Evolutionary conservation across 2,888 invertebrate genomes (phyloP), one percentile per base, ranked within the genome.

Genomic region (Erebia palarica): DNA sequence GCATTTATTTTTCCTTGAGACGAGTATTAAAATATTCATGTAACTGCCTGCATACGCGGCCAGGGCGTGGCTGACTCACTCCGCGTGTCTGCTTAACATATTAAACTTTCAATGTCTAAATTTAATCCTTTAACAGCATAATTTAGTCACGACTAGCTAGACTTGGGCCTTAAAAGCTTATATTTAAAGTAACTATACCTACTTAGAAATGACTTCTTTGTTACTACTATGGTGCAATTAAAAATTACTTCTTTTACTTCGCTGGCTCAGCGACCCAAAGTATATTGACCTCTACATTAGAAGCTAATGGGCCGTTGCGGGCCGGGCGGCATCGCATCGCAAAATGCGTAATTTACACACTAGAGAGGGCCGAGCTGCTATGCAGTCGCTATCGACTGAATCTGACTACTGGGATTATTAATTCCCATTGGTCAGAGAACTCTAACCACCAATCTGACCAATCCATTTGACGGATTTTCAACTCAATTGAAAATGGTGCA

Each of bases 1-100:
- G 55, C 65, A 42, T 65, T 55, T 55, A 55, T 65, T 65, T 64
- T 65, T 55, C 65, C 65, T 65, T 65, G 65, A 65, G 42, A 42
- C 42, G 55, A 18, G 13, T 10, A 51, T 65, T 65, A 65, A 55
- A 65, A 65, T 65, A 65, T 65, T 65, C 65, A 65, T 36, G 51
- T 53, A 55, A 55, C 16, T n/a, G 53, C 51, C 27, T 64, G 64
- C 16, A 53, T 53, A 65, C 53, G 65, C 65, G 53, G 14, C 8
- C 65, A 36, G 55, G 65, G 65, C 9, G 65, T 65, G 65, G 53
- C 65, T 9, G 16, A 18, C 55, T 53, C 55, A 27, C 7, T 53
- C 42, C 65, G 13, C 65, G 65, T 65, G 65, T 55, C 53, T 65
- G 11, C 13, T 65, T 42, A 53, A 53, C 53, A 65, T 65, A 55